These are phyloP conservation scores for Tenualosa ilisha DNA, from an alignment of 2,797 vertebrate genomes.

Conservation along the genomic window DNA sequence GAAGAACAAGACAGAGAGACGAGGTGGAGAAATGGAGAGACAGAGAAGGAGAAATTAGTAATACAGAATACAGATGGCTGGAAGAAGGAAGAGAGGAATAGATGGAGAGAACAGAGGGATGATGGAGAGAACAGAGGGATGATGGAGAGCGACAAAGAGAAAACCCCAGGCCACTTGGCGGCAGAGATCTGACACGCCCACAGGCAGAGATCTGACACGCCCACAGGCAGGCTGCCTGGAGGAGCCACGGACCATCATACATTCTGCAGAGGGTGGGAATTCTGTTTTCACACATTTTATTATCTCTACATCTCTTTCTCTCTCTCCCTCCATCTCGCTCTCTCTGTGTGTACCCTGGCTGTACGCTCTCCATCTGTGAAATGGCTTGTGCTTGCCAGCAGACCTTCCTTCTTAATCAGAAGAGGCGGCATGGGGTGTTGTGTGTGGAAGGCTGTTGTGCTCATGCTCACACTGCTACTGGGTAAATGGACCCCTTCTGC, in stretches of 20 bases:
- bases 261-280: neutral
- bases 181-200: neutral
- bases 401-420: conserved; percentile 14
- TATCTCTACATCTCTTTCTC: neutral
- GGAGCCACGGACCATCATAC: neutral
- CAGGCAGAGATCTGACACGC: neutral
- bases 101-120: neutral
- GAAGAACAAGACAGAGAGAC: neutral
- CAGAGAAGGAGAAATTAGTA: neutral
- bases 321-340: neutral
- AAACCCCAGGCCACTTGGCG: neutral
- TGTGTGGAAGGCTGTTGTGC: neutral
- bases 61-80: neutral
- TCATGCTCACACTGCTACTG: neutral
- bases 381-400: neutral
- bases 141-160: neutral
- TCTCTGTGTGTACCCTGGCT: neutral
- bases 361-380: conserved; percentile 7
- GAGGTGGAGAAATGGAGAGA: neutral
- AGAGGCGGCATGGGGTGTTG: neutral
- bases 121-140: neutral
- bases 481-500: neutral
- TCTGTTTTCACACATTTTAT: conserved; percentile 11
- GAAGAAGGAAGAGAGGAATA: neutral
- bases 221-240: neutral